These are phyloP conservation scores for Osmerus mordax DNA, from an alignment of 2,113 vertebrate genomes.

Conservation along the genomic window DNA sequence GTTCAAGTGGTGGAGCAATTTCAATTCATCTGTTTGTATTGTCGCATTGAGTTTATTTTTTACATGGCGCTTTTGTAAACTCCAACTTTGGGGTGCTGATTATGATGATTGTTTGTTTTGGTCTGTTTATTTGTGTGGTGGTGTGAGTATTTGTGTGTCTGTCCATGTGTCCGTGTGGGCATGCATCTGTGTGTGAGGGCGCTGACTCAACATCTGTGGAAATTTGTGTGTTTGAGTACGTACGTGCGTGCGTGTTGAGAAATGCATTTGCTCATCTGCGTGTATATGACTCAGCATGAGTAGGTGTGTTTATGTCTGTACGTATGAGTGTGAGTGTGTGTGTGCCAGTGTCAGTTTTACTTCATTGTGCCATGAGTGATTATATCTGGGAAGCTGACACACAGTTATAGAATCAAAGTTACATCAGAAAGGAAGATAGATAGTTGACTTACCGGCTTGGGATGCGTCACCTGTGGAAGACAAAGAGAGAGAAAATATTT, in stretches of 20 bases:
- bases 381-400: too few species aligned
- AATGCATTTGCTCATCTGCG: too few species aligned
- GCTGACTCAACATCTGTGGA: not conserved
- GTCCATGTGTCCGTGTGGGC: too few species aligned
- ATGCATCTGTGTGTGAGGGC: too few species aligned
- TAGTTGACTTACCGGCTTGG: constrained; percentile 65
- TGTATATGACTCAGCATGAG: too few species aligned
- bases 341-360: too few species aligned
- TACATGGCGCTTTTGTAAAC: not conserved
- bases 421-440: constrained; percentile 2
- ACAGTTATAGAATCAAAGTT: not conserved
- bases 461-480: constrained; percentile 68
- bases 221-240: too few species aligned
- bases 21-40: constrained; percentile 6
- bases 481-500: constrained; percentile 16
- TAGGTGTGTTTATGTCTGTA: too few species aligned
- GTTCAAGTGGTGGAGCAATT: not conserved
- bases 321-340: too few species aligned
- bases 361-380: too few species aligned
- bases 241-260: too few species aligned
- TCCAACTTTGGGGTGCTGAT: constrained; percentile 8
- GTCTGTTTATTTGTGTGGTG: not conserved
- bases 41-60: not conserved
- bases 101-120: constrained; percentile 1
- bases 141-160: too few species aligned